Conservation (phyloP, 2,113 vertebrate species). For the Vulpes vulpes region DNA sequence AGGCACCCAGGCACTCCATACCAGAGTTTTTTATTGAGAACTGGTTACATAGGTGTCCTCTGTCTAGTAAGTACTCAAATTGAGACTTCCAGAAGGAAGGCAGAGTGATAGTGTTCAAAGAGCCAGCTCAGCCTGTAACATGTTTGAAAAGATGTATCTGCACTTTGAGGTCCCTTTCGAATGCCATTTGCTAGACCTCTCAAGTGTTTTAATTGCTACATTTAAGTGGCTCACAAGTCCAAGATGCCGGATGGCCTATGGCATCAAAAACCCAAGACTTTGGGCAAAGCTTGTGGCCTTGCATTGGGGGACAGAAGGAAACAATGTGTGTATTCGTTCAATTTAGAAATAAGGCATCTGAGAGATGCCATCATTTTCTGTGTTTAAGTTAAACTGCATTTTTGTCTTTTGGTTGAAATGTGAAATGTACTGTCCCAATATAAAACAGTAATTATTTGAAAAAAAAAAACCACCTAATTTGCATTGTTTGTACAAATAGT, state of each 20-base stretch:
- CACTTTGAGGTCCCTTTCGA: constrained; percentile 73
- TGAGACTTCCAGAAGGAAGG: background rate
- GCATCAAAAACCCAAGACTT: constrained; percentile 71
- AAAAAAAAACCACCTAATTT: background rate
- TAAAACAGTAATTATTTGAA: constrained; percentile 77
- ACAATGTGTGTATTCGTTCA: constrained; percentile 45
- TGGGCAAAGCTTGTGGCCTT: constrained; percentile 68
- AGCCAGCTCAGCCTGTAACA: constrained; percentile 71
- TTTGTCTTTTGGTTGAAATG: constrained; percentile 76
- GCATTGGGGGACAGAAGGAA: constrained; percentile 54
- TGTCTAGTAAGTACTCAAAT: background rate
- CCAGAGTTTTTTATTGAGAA: background rate
- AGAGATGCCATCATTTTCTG: constrained; percentile 58
- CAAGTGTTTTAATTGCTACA: constrained; percentile 59
- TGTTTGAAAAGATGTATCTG: constrained; percentile 72
- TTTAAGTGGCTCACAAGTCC: constrained; percentile 74
- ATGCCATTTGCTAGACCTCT: constrained; percentile 67
- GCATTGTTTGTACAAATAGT: background rate
- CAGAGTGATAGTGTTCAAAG: constrained; percentile 66
- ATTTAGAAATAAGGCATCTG: constrained; percentile 63
- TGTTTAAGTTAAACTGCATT: constrained; percentile 77
- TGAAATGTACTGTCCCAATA: constrained; percentile 73
- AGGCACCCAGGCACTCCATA: too few relatives aligned
- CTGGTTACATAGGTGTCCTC: background rate
- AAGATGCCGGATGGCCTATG: background rate